These are phyloP conservation scores for Planiliza haematocheilus DNA, from an alignment of 2,113 vertebrate genomes.

Conservation along the genomic window DNA sequence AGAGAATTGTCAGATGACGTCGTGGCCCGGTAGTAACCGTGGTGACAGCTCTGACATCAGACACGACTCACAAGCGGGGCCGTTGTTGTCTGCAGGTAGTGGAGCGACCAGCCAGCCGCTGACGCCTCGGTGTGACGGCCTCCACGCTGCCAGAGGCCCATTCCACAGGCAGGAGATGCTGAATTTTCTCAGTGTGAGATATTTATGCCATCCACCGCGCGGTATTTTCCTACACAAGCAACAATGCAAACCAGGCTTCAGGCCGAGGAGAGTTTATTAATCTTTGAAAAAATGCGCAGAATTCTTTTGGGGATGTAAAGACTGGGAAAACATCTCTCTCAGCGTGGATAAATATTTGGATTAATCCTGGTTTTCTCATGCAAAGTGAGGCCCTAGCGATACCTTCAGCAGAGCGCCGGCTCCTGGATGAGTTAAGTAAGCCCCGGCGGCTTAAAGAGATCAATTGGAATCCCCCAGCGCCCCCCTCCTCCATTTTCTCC, in stretches of 20 bases:
- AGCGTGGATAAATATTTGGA: constrained; percentile 85
- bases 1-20: constrained; percentile 69
- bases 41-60: constrained; percentile 65
- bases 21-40: constrained; percentile 58
- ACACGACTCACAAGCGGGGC: constrained; percentile 26
- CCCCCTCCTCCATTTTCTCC: constrained; percentile 51
- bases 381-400: constrained; percentile 77
- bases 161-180: constrained; percentile 12
- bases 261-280: constrained; percentile 44
- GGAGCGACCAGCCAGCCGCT: neutral
- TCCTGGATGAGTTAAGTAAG: constrained; percentile 77
- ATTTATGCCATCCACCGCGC: constrained; percentile 27
- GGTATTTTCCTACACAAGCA: neutral
- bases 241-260: constrained; percentile 34
- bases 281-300: constrained; percentile 55
- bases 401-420: constrained; percentile 65
- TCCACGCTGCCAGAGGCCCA: neutral
- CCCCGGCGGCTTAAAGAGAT: constrained; percentile 76
- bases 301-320: constrained; percentile 74
- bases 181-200: constrained; percentile 25
- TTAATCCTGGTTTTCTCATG: constrained; percentile 86
- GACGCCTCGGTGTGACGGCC: constrained; percentile 15
- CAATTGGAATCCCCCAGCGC: constrained; percentile 61
- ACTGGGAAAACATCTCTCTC: constrained; percentile 81
- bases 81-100: constrained; percentile 53